Percentiles rank a stretch among this genome's conserved stretches.
These are phyloP conservation scores for Lycaena phlaeas DNA, from an alignment of 2,888 invertebrate genomes.

Conservation along the genomic window DNA sequence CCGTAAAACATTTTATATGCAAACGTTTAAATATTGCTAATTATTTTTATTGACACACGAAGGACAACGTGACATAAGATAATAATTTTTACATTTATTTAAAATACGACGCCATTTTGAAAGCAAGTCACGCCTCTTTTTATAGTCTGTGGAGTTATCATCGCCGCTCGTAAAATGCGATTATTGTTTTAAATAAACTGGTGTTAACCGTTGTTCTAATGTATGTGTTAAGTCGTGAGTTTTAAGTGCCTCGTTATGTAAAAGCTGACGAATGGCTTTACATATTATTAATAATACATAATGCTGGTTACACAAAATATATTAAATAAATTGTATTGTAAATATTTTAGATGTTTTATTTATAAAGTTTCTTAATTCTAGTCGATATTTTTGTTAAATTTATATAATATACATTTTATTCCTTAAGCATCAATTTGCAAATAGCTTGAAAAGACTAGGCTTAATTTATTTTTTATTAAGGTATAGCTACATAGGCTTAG, in stretches of 20 bases:
- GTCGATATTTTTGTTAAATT: no score
- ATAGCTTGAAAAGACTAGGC: no score
- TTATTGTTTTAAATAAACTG: constrained; percentile 1
- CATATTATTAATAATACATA: no score
- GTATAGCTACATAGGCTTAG: no score
- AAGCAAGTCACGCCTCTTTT: constrained; percentile 20
- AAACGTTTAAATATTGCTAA: constrained; percentile 7
- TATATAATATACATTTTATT: no score
- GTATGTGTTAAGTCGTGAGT: not conserved
- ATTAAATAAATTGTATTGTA: no score
- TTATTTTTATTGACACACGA: constrained; percentile 14
- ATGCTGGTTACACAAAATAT: no score
- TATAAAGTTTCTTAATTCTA: no score
- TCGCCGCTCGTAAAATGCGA: not conserved
- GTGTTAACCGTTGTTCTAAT: not conserved
- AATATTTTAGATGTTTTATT: no score
- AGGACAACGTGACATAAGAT: constrained; percentile 15
- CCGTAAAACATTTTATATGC: constrained; percentile 2
- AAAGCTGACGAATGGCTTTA: no score
- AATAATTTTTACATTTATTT: constrained; percentile 17
- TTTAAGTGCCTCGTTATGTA: constrained; percentile 6
- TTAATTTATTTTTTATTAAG: no score
- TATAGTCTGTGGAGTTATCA: constrained; percentile 9
- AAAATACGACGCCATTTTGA: constrained; percentile 19
- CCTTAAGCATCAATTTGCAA: no score